Base-by-base conservation (phyloP, 1,140 invertebrate genomes). In the Tetramorium alpestre region DNA sequence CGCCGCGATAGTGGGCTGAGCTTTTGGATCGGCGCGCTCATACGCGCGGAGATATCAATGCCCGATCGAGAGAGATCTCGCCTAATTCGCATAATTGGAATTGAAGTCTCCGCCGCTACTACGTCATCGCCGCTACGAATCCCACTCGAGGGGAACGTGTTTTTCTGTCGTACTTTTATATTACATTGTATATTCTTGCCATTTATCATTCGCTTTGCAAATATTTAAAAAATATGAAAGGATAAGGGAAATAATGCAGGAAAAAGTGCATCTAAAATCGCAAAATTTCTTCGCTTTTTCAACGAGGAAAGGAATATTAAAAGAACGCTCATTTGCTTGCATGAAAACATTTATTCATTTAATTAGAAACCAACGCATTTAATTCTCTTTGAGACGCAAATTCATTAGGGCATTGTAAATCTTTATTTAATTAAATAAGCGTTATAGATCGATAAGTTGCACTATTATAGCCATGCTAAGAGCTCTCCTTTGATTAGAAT, bases 1-100 rank as follows among this genome's bases (percentile, higher is more conserved):
- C 25, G 33, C 16, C 11, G 64, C 38, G 7, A 25, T 51, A 22
- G 49, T 85, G 58, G 72, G 49, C 41, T 67, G 16, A 64, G 41
- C 28, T 25, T 85, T 80, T 72, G 70, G 54, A 16, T 87, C 49
- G 38, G 16, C 7, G 28, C 58, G 41, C 47, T 33, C 11, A 16
- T 44, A 25, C 64, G 11, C 22, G 3, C 22, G 58, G 88, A 87
- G 89, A 90, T 47, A 85, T 89, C 77, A 82, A 90, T 76, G 85
- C 77, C 10, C 3, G 89, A 69, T 87, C 28, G 58, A 82, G 77
- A 82, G 72, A 77, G 6, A 73, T 60, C 38, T 28, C n/a, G 54
- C 18, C 25, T 18, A 41, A 47, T 76, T 77, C 51, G 75, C 73
- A 60, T 80, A 78, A 80, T 77, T 25, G 18, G 60, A 69, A 41